A percentile compares a stretch with the other conserved stretches of the same genome.
Evolutionary conservation across 1,140 invertebrate genomes (phyloP).

Genomic region (Pectinophora gossypiella): DNA sequence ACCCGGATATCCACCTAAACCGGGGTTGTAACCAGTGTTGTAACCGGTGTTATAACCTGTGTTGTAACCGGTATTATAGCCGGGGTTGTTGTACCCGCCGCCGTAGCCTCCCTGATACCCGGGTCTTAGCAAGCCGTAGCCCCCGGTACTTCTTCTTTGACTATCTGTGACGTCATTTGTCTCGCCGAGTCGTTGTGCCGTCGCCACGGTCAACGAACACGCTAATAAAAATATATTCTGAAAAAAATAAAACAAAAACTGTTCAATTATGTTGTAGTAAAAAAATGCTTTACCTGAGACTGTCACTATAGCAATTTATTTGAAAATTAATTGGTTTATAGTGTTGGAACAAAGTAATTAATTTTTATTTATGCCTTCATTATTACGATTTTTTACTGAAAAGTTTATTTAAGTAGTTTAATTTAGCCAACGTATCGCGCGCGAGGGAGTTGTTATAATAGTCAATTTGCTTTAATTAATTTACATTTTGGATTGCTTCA

Average conservation of each 20-base stretch:
- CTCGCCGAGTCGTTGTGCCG: constrained; percentile 25
- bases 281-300: too few relatives aligned
- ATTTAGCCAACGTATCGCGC: too few relatives aligned
- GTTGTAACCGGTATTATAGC: constrained; percentile 21
- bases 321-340: too few relatives aligned
- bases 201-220: constrained; percentile 33
- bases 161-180: constrained; percentile 24
- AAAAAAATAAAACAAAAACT: constrained; percentile 24
- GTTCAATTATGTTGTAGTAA: too few relatives aligned
- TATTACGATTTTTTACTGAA: too few relatives aligned
- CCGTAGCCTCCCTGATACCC: constrained; percentile 33
- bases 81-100: constrained; percentile 24
- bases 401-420: too few relatives aligned
- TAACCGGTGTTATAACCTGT: constrained; percentile 16
- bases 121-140: constrained; percentile 50
- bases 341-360: too few relatives aligned
- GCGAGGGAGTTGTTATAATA: too few relatives aligned
- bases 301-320: too few relatives aligned
- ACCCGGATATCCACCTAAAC: constrained; percentile 11
- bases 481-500: too few relatives aligned
- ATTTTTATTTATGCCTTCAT: too few relatives aligned
- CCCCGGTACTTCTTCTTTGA: constrained; percentile 30
- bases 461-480: too few relatives aligned
- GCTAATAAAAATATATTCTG: constrained; percentile 41
- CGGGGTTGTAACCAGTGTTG: constrained; percentile 10